These are phyloP conservation scores for Lepidurus apus DNA, from an alignment of 1,140 invertebrate species.

Conservation along the genomic window DNA sequence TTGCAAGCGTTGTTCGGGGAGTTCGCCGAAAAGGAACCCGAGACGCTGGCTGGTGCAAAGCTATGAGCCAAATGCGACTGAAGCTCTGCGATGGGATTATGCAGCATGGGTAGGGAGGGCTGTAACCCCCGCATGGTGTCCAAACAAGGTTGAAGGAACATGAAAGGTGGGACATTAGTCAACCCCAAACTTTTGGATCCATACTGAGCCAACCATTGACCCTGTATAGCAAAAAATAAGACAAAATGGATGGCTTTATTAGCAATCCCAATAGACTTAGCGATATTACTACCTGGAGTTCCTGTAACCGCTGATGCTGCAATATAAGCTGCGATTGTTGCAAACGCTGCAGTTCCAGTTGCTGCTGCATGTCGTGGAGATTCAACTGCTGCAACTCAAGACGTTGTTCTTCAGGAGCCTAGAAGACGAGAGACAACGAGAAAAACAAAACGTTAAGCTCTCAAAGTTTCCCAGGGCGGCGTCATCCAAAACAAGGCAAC, in stretches of 20 bases:
- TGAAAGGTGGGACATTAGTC: neutral
- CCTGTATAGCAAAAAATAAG: neutral
- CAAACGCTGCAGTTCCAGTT: conserved; percentile 3
- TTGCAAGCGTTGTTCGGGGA: neutral
- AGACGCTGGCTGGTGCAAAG: neutral
- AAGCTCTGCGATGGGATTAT: neutral
- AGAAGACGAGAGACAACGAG: neutral
- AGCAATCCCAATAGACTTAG: no score
- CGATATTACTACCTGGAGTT: neutral
- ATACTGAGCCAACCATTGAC: neutral
- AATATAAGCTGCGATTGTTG: neutral
- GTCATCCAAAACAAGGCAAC: neutral
- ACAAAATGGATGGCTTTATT: neutral
- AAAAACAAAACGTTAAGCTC: neutral
- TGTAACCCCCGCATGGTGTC: neutral
- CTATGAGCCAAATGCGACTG: conserved; percentile 2
- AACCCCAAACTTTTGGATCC: neutral
- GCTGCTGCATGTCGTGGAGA: conserved; percentile 8
- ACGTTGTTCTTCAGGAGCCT: conserved; percentile 2
- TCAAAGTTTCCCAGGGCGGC: neutral
- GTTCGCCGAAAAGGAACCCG: neutral
- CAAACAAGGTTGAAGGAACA: conserved; percentile 7
- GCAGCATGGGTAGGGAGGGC: conserved; percentile 2
- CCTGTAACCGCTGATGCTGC: conserved; percentile 1
- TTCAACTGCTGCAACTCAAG: neutral